Evolutionary conservation across 1,140 invertebrate species (phyloP).

Genomic region (Ganaspis sp.): DNA sequence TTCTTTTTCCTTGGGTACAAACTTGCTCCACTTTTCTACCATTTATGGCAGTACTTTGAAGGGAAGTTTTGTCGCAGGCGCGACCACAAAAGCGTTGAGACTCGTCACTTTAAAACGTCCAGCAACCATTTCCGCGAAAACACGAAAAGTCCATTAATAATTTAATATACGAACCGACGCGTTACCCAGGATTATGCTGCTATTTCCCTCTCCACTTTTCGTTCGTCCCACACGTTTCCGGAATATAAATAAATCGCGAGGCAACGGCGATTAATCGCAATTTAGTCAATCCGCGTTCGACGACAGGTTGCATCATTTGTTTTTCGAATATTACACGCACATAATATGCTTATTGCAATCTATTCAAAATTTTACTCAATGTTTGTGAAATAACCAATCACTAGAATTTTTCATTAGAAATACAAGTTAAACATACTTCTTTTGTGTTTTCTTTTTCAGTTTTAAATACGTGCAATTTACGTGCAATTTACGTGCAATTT

Average conservation of each 20-base stretch:
- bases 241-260: conserved; percentile 43
- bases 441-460: too few relatives aligned
- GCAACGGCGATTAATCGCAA: conserved; percentile 8
- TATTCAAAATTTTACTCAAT: background rate
- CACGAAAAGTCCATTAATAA: conserved; percentile 59
- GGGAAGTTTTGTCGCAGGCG: conserved; percentile 15
- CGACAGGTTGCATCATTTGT: conserved; percentile 4
- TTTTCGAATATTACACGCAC: background rate
- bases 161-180: conserved; percentile 49
- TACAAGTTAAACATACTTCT: too few relatives aligned
- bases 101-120: conserved; percentile 53
- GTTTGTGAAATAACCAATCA: too few relatives aligned
- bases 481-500: too few relatives aligned
- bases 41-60: conserved; percentile 17
- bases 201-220: background rate
- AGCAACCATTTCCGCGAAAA: conserved; percentile 46
- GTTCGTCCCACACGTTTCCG: conserved; percentile 36
- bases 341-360: background rate
- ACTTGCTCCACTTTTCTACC: conserved; percentile 28
- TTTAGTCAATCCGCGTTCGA: conserved; percentile 14
- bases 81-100: conserved; percentile 45
- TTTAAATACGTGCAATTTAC: too few relatives aligned
- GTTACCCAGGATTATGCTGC: conserved; percentile 38
- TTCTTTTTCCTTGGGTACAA: conserved; percentile 20
- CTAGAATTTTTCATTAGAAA: too few relatives aligned